Evolutionary conservation across 2,113 vertebrate genomes (phyloP).

Genomic region (Montifringilla adamsi): DNA sequence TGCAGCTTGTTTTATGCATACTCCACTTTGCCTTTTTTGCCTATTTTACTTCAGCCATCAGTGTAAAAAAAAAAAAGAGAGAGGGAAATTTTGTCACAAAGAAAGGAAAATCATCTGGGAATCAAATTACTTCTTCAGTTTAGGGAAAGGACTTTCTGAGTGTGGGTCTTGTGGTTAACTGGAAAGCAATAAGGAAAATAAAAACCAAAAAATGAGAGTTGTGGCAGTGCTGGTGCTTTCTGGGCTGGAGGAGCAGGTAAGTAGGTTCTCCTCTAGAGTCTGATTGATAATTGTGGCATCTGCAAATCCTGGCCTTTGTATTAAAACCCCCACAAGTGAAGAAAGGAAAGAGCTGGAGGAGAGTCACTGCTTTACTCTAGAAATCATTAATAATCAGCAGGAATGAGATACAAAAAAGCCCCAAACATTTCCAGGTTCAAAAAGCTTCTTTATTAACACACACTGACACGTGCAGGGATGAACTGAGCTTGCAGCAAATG

Average conservation of each 20-base stretch:
- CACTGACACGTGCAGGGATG: fast-evolving
- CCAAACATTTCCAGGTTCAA: neutral
- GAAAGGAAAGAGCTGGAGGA: neutral
- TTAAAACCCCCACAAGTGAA: neutral
- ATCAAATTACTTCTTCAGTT: neutral
- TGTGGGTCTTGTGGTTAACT: neutral
- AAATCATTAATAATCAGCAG: neutral
- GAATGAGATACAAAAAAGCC: fast-evolving
- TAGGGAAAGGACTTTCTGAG: neutral
- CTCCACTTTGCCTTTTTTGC: neutral
- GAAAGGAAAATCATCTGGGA: neutral
- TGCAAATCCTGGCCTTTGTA: neutral
- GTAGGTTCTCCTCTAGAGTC: neutral
- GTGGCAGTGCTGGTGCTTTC: neutral
- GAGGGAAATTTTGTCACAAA: neutral
- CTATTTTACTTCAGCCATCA: neutral
- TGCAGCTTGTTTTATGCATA: neutral
- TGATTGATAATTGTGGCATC: neutral
- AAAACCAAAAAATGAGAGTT: neutral
- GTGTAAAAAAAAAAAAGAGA: neutral
- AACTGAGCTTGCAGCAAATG: neutral
- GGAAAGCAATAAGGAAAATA: neutral
- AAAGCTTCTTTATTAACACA: neutral
- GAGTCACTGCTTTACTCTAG: neutral
- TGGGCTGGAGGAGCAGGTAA: neutral